Percentiles rank a stretch among this genome's conserved stretches.
Evolutionary conservation across 2,888 invertebrate genomes (phyloP).

Genomic region (Rosalia funebris): DNA sequence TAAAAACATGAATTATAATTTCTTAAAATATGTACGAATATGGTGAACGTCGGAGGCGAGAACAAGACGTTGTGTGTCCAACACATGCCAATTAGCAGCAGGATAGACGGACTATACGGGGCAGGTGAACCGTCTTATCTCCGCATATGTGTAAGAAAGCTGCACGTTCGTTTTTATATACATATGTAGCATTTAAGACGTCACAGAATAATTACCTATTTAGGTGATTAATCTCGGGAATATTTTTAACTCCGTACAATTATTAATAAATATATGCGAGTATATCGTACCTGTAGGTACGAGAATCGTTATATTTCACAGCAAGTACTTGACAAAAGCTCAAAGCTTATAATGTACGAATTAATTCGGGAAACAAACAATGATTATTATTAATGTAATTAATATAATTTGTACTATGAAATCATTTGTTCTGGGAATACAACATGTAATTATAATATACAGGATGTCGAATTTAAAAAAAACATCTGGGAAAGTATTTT

Average conservation of each 20-base stretch:
- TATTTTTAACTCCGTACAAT: background rate
- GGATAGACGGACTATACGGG: slow-evolving; percentile 29
- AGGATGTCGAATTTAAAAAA: too few species aligned
- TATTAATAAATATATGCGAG: too few species aligned
- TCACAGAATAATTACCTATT: slow-evolving; percentile 19
- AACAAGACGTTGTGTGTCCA: slow-evolving; percentile 47
- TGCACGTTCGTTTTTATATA: slow-evolving; percentile 20
- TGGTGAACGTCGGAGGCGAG: slow-evolving; percentile 34
- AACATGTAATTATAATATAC: too few species aligned
- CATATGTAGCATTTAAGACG: slow-evolving; percentile 16
- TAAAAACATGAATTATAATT: slow-evolving; percentile 19
- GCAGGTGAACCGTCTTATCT: slow-evolving; percentile 31
- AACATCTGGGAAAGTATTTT: too few species aligned
- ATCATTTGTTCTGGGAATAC: too few species aligned
- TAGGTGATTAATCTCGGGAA: slow-evolving; percentile 9
- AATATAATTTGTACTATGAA: too few species aligned
- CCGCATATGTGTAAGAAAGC: slow-evolving; percentile 21
- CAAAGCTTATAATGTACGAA: too few species aligned
- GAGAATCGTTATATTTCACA: too few species aligned
- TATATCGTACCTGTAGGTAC: too few species aligned
- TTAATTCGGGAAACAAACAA: too few species aligned
- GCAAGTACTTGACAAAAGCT: too few species aligned
- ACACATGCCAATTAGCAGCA: slow-evolving; percentile 41
- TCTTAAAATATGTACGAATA: slow-evolving; percentile 17
- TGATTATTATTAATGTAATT: too few species aligned